Percentiles rank a stretch among this genome's conserved stretches.
These are phyloP conservation scores for Anisognathus igniventris DNA, from an alignment of 2,797 vertebrate genomes.

Conservation along the genomic window DNA sequence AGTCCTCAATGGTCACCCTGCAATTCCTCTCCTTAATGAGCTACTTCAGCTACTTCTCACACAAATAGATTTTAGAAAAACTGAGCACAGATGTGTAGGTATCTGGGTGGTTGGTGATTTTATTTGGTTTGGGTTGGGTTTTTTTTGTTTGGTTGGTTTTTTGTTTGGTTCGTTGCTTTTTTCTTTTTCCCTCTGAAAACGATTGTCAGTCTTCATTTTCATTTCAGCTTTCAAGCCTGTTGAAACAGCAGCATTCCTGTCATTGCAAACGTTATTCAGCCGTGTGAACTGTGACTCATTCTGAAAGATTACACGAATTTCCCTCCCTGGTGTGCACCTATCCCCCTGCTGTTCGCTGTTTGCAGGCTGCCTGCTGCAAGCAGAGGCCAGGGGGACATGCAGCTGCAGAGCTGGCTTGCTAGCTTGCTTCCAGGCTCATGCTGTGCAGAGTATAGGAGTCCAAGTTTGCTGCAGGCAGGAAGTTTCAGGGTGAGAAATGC, in stretches of 20 bases:
- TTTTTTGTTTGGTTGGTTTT: neutral
- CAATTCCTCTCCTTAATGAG: conserved; percentile 8
- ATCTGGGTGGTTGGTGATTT: neutral
- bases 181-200: neutral
- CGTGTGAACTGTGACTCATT: conserved; percentile 1
- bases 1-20: neutral
- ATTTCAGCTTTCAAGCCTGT: conserved; percentile 28
- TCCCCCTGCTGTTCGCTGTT: neutral
- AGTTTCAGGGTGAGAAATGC: neutral
- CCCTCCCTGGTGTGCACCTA: neutral
- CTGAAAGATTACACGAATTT: conserved; percentile 2
- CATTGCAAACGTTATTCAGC: neutral
- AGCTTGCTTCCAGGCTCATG: neutral
- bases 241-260: conserved; percentile 28
- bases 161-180: neutral
- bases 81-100: neutral
- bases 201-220: conserved; percentile 54
- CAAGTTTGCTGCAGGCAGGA: neutral
- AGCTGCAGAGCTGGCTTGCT: neutral
- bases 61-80: conserved; percentile 2
- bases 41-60: neutral
- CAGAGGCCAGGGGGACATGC: neutral
- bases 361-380: neutral
- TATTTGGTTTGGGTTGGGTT: neutral
- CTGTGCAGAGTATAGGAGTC: neutral